Base-by-base conservation (phyloP, 2,113 vertebrate genomes). In the Collichthys lucidus region DNA sequence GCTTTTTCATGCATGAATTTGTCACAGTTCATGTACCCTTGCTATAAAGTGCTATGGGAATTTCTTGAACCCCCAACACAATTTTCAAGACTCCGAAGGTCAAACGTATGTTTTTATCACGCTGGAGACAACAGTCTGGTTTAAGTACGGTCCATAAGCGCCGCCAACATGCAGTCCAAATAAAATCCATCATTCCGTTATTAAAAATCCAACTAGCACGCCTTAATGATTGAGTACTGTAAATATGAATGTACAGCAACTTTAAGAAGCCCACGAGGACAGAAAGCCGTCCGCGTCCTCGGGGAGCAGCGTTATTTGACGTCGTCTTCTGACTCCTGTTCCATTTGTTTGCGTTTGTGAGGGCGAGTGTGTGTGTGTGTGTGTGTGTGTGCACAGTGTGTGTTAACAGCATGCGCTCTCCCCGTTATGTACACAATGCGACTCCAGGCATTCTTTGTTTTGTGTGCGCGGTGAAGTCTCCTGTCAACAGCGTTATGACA, bases 401-500 rank as follows among this genome's bases (percentile, higher is more conserved):
- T 42, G 72, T 83, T 86, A 86, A 80, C 62, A 70, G 60, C 66
- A 42, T 72, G 49, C 35, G 52, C 61, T 62, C 14, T 79, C 55
- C 81, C 83, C 79, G 86, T 85, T 88, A 84, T 84, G 75, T 64
- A 82, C 63, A 81, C 81, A 65, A 50, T 84, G 71, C 77, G 68
- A 78, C 80, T 80, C 55, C 49, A 74, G 67, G 67, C 69, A 47
- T 79, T 79, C 31, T 52, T 80, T 71, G 74, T 76, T 70, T 14
- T 78, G 65, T 61, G 79, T 69, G 71, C 35, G 61, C 69, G 49
- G 66, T 47, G 77, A 67, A 84, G 83, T 79, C 86, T 74, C 81
- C 87, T 88, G 92, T 94, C 92, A 84, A 87, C 85, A 82, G 75
- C 76, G 86, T 86, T 86, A 31, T 89, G 86, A 91, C 89, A 92